Conservation (phyloP, 2,888 invertebrate species). For the Phyto melanocephala region DNA sequence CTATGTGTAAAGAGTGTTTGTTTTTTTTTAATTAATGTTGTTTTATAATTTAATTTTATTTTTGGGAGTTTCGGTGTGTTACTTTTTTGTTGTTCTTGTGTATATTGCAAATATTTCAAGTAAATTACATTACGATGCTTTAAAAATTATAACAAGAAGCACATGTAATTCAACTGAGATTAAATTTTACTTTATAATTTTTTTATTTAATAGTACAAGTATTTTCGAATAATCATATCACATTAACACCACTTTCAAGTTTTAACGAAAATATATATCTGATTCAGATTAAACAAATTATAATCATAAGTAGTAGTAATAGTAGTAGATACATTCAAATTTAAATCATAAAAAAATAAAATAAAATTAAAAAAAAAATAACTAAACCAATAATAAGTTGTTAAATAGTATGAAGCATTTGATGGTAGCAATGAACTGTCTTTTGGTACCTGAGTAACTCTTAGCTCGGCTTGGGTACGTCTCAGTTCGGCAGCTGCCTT, state of each 20-base stretch:
- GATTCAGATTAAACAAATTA: slow-evolving; percentile 32
- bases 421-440: slow-evolving; percentile 41
- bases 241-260: slow-evolving; percentile 67
- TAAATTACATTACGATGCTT: slow-evolving; percentile 63
- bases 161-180: slow-evolving; percentile 50
- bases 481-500: slow-evolving; percentile 91
- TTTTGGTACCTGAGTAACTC: slow-evolving; percentile 87
- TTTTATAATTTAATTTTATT: neutral
- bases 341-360: slow-evolving; percentile 63
- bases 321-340: slow-evolving; percentile 61
- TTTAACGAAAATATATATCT: slow-evolving; percentile 40
- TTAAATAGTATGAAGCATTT: slow-evolving; percentile 28
- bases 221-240: slow-evolving; percentile 61
- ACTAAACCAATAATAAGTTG: neutral
- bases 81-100: slow-evolving; percentile 7
- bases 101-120: slow-evolving; percentile 38
- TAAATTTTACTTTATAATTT: neutral
- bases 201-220: neutral
- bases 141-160: slow-evolving; percentile 66
- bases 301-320: no score
- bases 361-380: slow-evolving; percentile 14
- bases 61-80: slow-evolving; percentile 20
- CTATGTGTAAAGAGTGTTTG: neutral
- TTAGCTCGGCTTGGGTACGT: slow-evolving; percentile 91
- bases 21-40: neutral